These are phyloP conservation scores for Notolepis coatsorum DNA, from an alignment of 2,797 vertebrate genomes.

Conservation along the genomic window DNA sequence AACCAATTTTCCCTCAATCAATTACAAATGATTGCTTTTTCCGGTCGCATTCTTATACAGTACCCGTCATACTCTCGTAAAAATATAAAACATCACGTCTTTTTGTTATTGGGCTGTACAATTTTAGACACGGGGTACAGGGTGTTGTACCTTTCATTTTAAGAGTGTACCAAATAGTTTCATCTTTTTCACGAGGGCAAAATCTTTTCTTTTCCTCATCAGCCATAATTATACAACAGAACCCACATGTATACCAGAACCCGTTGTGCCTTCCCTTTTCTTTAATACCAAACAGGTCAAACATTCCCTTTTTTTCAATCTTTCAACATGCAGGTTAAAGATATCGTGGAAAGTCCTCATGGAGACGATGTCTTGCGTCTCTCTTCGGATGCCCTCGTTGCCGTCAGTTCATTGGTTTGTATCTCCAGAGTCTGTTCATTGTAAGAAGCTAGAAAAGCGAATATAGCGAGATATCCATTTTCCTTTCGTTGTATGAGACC, in stretches of 20 bases:
- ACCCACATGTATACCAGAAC: slow-evolving; percentile 3
- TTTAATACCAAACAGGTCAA: neutral
- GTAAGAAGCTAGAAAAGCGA: slow-evolving; percentile 38
- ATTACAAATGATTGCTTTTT: no score
- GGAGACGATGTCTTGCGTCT: slow-evolving; percentile 11
- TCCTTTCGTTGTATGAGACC: no score
- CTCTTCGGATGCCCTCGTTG: neutral
- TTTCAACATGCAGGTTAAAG: slow-evolving; percentile 51
- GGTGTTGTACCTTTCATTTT: neutral
- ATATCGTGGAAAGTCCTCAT: neutral
- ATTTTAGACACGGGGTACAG: no score
- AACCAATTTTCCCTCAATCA: no score
- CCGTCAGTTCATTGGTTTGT: slow-evolving; percentile 26
- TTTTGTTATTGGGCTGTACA: no score
- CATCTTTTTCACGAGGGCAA: neutral
- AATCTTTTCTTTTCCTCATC: neutral
- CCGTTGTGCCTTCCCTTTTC: slow-evolving; percentile 1
- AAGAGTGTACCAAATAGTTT: slow-evolving; percentile 1
- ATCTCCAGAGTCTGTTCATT: slow-evolving; percentile 49
- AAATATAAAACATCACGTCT: no score
- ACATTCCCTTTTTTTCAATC: slow-evolving; percentile 28
- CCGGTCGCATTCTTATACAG: no score
- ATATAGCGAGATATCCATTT: no score
- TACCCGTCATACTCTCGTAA: no score
- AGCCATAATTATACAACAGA: neutral